phyloP scores from a whole-genome alignment of 2,113 vertebrate genomes.

The Echinops telfairi region DNA sequence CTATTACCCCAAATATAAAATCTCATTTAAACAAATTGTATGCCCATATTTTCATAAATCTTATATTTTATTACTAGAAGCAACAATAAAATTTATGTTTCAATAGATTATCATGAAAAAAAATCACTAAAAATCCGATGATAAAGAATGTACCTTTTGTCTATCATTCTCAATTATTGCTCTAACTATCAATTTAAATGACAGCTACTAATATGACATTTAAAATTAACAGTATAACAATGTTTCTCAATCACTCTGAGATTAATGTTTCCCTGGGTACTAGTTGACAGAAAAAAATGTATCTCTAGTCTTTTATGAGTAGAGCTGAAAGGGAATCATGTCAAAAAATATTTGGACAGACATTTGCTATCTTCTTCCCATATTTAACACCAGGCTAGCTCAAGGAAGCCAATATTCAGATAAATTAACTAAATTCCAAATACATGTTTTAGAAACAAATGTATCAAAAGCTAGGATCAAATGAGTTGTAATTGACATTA shows the following conservation, averaged over 20 bases:
- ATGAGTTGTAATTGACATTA: background rate
- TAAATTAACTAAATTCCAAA: constrained; percentile 43
- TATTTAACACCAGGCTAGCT: constrained; percentile 33
- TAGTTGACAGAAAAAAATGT: constrained; percentile 65
- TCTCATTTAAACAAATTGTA: constrained; percentile 37
- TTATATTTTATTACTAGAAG: constrained; percentile 56
- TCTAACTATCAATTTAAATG: constrained; percentile 84
- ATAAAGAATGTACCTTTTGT: constrained; percentile 79
- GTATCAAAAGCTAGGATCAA: background rate
- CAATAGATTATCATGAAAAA: constrained; percentile 79
- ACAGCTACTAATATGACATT: constrained; percentile 82
- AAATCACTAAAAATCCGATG: constrained; percentile 77
- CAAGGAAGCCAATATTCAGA: constrained; percentile 19
- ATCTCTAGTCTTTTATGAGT: constrained; percentile 61
- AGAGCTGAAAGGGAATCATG: constrained; percentile 71
- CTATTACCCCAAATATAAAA: constrained; percentile 17
- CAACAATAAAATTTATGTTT: constrained; percentile 47
- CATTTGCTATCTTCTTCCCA: background rate
- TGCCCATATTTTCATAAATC: background rate
- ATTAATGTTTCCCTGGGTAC: constrained; percentile 83
- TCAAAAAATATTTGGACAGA: constrained; percentile 69
- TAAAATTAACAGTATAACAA: constrained; percentile 84
- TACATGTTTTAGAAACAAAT: constrained; percentile 42
- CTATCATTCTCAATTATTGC: constrained; percentile 78
- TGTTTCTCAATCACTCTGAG: constrained; percentile 84